These are phyloP conservation scores for Fissipunctia ypsillon DNA, from an alignment of 2,888 invertebrate genomes.

Conservation along the genomic window DNA sequence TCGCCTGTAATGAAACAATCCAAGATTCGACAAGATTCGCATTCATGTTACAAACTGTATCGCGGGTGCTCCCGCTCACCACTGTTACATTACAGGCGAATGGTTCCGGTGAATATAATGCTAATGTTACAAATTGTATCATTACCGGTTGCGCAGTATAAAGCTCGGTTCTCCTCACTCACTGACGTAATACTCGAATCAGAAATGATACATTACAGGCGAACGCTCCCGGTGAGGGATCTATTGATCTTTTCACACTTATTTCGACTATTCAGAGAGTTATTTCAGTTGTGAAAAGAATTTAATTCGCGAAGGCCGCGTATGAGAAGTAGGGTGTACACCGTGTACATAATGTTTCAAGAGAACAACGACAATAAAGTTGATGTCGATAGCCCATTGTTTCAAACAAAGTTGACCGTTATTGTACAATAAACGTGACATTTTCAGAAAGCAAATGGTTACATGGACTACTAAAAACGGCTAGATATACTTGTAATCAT, in stretches of 20 bases:
- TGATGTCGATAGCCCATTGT: conserved; percentile 7
- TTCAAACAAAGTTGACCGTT: conserved; percentile 25
- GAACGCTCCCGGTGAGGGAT: too few species aligned
- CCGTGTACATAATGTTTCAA: background rate
- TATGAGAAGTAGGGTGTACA: background rate
- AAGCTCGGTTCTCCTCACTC: too few species aligned
- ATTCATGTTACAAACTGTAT: too few species aligned
- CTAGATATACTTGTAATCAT: background rate
- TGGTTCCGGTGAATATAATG: too few species aligned
- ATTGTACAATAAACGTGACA: conserved; percentile 16
- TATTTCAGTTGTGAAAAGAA: conserved; percentile 55
- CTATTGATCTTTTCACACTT: conserved; percentile 44
- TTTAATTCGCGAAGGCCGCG: conserved; percentile 39
- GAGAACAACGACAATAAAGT: conserved; percentile 6
- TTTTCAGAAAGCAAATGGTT: conserved; percentile 7
- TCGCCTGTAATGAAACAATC: too few species aligned
- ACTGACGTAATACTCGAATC: too few species aligned
- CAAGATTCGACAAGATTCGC: too few species aligned
- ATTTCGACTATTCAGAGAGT: conserved; percentile 30
- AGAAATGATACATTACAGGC: too few species aligned
- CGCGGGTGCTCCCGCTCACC: too few species aligned
- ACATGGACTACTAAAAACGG: background rate
- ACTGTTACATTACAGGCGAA: too few species aligned
- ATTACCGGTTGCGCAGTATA: too few species aligned
- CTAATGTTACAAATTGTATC: too few species aligned